Conservation (phyloP, 2,113 vertebrate species). For the Dromaius novaehollandiae region DNA sequence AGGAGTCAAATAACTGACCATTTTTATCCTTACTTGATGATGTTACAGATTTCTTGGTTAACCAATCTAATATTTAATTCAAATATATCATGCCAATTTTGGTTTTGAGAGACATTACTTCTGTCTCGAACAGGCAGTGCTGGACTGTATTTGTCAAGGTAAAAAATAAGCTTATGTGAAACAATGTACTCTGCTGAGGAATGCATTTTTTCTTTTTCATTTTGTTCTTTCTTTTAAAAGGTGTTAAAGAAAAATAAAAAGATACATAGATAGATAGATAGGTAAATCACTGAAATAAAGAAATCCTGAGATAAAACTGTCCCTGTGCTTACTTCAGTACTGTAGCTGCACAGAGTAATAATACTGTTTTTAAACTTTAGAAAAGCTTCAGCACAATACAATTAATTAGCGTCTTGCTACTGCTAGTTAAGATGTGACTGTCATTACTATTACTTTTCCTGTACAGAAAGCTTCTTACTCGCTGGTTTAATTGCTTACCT, state of each 20-base stretch:
- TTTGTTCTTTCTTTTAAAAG: not conserved
- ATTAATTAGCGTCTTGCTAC: not conserved
- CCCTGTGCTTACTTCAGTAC: not conserved
- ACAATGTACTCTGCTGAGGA: not conserved
- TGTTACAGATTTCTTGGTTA: not conserved
- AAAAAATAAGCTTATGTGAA: not conserved
- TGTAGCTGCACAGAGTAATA: not conserved
- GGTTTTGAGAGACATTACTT: not conserved
- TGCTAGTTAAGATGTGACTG: not conserved
- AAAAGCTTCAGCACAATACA: not conserved
- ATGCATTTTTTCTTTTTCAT: not conserved
- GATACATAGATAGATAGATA: not conserved
- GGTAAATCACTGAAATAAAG: not conserved
- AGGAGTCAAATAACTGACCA: not conserved
- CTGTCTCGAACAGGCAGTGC: not conserved
- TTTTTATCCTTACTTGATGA: not conserved
- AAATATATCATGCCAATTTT: not conserved
- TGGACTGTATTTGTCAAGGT: not conserved
- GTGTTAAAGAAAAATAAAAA: not conserved
- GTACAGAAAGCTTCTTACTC: not conserved
- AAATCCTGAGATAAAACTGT: not conserved
- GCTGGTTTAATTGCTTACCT: conserved; percentile 30
- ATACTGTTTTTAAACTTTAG: not conserved
- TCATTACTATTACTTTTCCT: not conserved
- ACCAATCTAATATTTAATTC: not conserved